A percentile compares a stretch with the other conserved stretches of the same genome.
These are phyloP conservation scores for Ptilonorhynchus violaceus DNA, from an alignment of 2,113 vertebrate species.

Conservation along the genomic window DNA sequence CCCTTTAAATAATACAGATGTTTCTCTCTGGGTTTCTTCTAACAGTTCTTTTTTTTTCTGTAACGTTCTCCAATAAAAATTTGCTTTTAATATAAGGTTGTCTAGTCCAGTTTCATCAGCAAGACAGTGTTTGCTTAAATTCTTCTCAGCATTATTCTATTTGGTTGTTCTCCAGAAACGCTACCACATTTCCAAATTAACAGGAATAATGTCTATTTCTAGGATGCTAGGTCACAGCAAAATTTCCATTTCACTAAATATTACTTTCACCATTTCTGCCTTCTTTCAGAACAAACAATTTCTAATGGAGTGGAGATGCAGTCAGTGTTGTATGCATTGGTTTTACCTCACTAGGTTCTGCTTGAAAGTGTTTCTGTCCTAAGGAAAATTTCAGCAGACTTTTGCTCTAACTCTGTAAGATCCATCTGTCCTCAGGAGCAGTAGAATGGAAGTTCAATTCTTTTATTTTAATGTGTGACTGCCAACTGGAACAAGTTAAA, in stretches of 20 bases:
- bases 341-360: background rate
- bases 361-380: background rate
- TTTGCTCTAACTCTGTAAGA: background rate
- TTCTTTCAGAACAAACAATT: background rate
- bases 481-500: background rate
- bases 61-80: background rate
- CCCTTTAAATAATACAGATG: background rate
- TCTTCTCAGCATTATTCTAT: background rate
- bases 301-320: background rate
- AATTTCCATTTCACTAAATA: background rate
- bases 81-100: background rate
- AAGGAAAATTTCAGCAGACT: background rate
- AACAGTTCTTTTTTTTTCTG: background rate
- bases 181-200: background rate
- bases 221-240: background rate
- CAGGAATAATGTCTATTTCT: background rate
- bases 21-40: background rate
- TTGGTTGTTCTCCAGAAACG: background rate
- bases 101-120: background rate
- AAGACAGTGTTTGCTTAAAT: background rate
- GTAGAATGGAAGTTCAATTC: background rate
- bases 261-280: background rate
- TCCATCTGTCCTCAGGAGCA: background rate
- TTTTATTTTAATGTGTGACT: background rate
- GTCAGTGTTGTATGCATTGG: background rate